Conservation (phyloP, 2,888 invertebrate species). For the Lithophane ornitopus region DNA sequence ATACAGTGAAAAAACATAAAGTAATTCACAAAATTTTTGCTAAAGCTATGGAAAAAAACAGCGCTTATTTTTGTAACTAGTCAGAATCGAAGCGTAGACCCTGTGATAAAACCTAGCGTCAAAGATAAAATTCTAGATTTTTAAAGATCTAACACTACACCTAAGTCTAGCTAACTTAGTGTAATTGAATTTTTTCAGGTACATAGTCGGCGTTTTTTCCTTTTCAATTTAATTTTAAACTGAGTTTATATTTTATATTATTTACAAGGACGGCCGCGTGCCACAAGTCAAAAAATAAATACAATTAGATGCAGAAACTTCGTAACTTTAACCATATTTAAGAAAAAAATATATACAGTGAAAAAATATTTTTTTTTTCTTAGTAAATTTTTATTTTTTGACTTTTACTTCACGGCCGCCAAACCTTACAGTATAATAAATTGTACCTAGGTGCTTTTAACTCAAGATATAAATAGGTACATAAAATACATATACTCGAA, state of each 20-base stretch:
- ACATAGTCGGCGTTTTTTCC: conserved; percentile 86
- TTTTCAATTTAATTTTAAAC: conserved; percentile 68
- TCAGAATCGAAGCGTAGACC: conserved; percentile 82
- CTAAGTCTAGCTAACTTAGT: conserved; percentile 86
- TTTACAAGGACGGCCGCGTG: conserved; percentile 77
- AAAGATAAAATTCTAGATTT: conserved; percentile 85
- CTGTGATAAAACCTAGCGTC: conserved; percentile 88
- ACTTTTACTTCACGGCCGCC: conserved; percentile 63
- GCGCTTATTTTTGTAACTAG: conserved; percentile 56
- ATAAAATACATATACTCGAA: conserved; percentile 43
- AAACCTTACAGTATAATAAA: conserved; percentile 70
- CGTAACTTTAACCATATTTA: conserved; percentile 11
- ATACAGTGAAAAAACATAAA: conserved; percentile 29
- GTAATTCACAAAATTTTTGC: conserved; percentile 15
- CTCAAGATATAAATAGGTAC: conserved; percentile 65
- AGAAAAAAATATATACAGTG: conserved; percentile 26
- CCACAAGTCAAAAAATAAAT: conserved; percentile 69
- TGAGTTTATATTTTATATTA: conserved; percentile 74
- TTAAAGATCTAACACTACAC: conserved; percentile 84
- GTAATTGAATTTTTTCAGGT: conserved; percentile 89
- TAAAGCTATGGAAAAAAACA: conserved; percentile 53
- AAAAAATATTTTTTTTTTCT: neutral
- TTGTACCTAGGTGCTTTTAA: conserved; percentile 87
- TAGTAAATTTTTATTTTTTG: conserved; percentile 45
- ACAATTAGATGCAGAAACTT: conserved; percentile 25